Conservation (phyloP, 2,797 vertebrate species). For the Gymnothorax reevesii region DNA sequence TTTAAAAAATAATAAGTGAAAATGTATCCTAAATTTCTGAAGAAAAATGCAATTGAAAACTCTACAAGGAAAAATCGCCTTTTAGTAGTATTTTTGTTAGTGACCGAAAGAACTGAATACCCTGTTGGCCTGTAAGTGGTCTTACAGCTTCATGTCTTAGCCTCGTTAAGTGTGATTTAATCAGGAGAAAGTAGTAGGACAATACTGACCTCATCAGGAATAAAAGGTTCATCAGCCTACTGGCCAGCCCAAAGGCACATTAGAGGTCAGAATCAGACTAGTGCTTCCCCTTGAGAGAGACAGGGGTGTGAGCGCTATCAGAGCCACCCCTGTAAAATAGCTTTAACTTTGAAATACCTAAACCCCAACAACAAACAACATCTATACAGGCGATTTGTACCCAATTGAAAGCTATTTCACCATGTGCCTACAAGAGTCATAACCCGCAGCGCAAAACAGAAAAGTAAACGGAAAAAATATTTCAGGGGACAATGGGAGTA, state of each 20-base stretch:
- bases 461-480: no score
- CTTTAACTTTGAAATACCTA: no score
- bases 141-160: background rate
- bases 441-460: no score
- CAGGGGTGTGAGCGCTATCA: no score
- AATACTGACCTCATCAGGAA: background rate
- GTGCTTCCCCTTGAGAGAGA: background rate
- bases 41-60: no score
- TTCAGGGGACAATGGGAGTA: no score
- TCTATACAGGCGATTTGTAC: no score
- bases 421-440: no score
- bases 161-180: background rate
- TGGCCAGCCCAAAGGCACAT: background rate
- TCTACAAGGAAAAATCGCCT: background rate
- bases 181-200: background rate
- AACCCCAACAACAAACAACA: no score
- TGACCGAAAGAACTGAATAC: background rate
- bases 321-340: no score
- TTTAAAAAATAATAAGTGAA: background rate
- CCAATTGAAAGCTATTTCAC: no score
- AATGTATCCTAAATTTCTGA: background rate
- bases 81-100: background rate
- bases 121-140: background rate
- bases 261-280: background rate
- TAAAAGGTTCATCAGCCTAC: background rate